Evolutionary conservation across 2,888 invertebrate genomes (phyloP), one percentile per base, ranked within the genome.

Genomic region (Neelides folsomi): DNA sequence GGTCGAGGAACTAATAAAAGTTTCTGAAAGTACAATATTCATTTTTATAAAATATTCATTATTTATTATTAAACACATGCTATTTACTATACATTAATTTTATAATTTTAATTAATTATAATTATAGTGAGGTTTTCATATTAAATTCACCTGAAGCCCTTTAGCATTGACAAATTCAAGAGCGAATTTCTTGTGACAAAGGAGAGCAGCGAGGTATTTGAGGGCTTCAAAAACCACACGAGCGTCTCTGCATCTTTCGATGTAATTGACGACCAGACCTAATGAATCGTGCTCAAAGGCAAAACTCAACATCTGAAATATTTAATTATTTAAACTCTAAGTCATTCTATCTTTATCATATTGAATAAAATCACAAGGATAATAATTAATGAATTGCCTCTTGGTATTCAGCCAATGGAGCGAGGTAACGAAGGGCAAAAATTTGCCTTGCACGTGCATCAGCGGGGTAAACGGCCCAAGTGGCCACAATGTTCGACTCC

Each of bases 171-270:
- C 83, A 70, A 97, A 97, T 69, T 97, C 95, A 34, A 95, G 81
- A 0, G 92, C 89, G 74, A 98, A 95, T 71, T 95, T 95, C 74
- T 97, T 97, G 71, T 98, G 97, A 68, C 95, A 95, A 12, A 98
- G 76, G 56, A 98, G 72, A 0, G 94, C 87, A 0, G 94, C 87
- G 16, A 97, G 75, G 72, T 94, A 97, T 74, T 93, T 90, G 5
- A 97, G 76, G 0, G 94, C 93, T 69, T 97, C 97, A 73, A 97
- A 97, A 0, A 94, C 92, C 12, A 98, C 75, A 34, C 95, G 76
- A 1, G 93, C 87, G 72, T 97, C 93, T 49, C 81, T 80, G 41
- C 93, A 80, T 69, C 93, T 88, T 34, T 64, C 60, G 13, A 94
- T 82, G 70, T 93, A 94, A 27, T 83, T 83, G 47, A 94, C 77